Evolutionary conservation across 1,140 invertebrate genomes (phyloP).

Genomic region (Gryllus bimaculatus): DNA sequence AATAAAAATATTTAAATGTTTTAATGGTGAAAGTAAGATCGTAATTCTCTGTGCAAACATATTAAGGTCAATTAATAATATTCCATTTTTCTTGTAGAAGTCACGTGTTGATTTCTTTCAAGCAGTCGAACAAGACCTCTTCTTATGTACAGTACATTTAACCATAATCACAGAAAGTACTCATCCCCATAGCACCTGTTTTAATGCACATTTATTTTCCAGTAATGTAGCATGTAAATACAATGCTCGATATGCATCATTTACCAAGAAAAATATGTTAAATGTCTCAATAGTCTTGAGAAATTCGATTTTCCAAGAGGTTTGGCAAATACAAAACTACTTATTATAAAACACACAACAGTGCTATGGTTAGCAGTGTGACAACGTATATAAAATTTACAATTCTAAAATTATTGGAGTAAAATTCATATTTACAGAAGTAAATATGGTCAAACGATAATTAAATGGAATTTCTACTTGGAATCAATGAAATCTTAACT

Average conservation of each 20-base stretch:
- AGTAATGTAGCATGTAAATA: neutral
- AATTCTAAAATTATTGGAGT: neutral
- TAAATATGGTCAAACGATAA: neutral
- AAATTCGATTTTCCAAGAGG: neutral
- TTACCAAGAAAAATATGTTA: neutral
- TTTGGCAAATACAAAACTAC: neutral
- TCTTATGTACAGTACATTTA: neutral
- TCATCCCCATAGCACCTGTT: no score
- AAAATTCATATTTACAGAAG: neutral
- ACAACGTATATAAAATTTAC: neutral
- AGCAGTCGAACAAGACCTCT: neutral
- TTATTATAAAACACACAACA: neutral
- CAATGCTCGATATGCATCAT: no score
- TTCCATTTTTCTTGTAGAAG: neutral
- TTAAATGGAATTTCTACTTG: neutral
- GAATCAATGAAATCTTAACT: neutral
- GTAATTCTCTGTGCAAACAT: no score
- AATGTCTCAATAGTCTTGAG: neutral
- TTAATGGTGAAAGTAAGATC: no score
- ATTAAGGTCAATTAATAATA: no score
- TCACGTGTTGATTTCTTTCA: neutral
- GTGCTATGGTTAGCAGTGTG: neutral
- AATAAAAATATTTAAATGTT: no score
- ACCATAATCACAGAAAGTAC: neutral
- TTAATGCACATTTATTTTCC: neutral